Percentiles rank a stretch among this genome's conserved stretches.
Evolutionary conservation across 2,888 invertebrate species (phyloP).

Genomic region (Lepidocyrtinus sp.): DNA sequence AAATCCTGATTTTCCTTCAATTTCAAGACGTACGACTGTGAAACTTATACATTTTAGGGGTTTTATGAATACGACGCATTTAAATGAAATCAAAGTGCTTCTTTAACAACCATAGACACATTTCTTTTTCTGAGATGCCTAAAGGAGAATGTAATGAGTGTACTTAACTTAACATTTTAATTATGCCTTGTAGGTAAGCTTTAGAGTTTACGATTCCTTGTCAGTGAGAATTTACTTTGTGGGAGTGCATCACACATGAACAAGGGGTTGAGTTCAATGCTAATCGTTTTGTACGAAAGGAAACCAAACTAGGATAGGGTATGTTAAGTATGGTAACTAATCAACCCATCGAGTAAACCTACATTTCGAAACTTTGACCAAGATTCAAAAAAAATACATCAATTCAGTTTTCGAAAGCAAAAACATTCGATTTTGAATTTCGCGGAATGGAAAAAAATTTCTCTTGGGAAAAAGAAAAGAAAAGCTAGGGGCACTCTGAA

Average conservation of each 20-base stretch:
- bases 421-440: neutral
- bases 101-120: neutral
- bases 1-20: too few species aligned
- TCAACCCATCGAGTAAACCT: neutral
- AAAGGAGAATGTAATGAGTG: conserved; percentile 1
- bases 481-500: neutral
- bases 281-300: conserved; percentile 58
- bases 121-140: too few species aligned
- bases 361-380: neutral
- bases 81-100: neutral
- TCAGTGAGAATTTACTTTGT: neutral
- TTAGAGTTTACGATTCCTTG: neutral
- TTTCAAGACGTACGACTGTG: neutral
- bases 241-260: conserved; percentile 13
- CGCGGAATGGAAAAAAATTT: neutral
- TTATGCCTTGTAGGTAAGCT: neutral
- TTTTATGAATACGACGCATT: too few species aligned
- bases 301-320: neutral
- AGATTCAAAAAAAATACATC: neutral
- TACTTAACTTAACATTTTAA: neutral
- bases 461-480: neutral
- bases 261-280: conserved; percentile 57
- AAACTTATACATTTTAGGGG: too few species aligned
- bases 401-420: too few species aligned
- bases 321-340: neutral